Percentiles rank a stretch among this genome's conserved stretches.
Conservation (phyloP, 2,797 vertebrate genomes). For the Discoglossus pictus region DNA sequence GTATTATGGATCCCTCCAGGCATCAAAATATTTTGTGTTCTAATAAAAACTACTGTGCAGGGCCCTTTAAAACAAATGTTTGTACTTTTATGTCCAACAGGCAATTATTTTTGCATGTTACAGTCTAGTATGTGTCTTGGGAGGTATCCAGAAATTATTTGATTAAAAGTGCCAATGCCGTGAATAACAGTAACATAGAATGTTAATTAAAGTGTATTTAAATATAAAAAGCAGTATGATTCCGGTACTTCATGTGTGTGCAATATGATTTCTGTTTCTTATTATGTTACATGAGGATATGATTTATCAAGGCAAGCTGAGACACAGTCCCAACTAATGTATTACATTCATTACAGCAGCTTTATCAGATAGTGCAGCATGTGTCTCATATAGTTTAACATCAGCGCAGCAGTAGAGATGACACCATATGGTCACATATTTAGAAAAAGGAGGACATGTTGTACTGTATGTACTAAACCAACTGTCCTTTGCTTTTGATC, state of each 20-base stretch:
- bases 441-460: not conserved
- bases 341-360: conserved; percentile 26
- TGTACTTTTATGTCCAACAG: no score
- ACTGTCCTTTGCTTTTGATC: not conserved
- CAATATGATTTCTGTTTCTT: conserved; percentile 25
- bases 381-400: conserved; percentile 14
- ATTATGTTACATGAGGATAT: conserved; percentile 35
- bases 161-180: no score
- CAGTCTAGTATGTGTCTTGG: no score
- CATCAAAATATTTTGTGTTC: no score
- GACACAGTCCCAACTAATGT: conserved; percentile 26
- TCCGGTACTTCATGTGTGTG: conserved; percentile 18
- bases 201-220: no score
- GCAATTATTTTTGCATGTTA: no score
- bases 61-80: no score
- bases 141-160: no score
- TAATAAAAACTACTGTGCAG: no score
- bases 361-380: conserved; percentile 16
- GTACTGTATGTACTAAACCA: not conserved
- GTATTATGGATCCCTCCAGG: no score
- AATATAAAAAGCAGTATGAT: conserved; percentile 9
- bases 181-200: no score
- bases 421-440: conserved; percentile 45
- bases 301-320: conserved; percentile 32
- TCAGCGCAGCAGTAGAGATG: conserved; percentile 24